Conservation (phyloP, 2,888 invertebrate genomes). For the Eugnorisma glareosa region DNA sequence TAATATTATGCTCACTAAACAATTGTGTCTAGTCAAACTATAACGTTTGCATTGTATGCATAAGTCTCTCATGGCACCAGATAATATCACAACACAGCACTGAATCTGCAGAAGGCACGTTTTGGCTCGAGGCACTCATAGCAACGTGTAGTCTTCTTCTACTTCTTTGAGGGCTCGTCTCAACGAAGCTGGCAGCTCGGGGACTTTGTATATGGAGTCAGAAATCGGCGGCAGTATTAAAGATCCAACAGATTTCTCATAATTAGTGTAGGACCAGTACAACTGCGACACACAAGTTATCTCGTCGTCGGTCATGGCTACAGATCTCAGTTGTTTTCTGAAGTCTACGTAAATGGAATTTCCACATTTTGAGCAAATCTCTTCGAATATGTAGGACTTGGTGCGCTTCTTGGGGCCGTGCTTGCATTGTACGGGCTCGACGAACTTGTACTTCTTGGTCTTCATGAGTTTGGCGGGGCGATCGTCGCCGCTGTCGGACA, state of each 20-base stretch:
- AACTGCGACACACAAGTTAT: constrained; percentile 82
- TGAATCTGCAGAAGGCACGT: constrained; percentile 51
- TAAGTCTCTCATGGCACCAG: constrained; percentile 76
- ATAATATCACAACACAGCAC: constrained; percentile 73
- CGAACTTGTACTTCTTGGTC: constrained; percentile 79
- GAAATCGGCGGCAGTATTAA: constrained; percentile 83
- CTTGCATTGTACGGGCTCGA: constrained; percentile 81
- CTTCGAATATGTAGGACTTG: constrained; percentile 77
- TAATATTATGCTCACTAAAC: constrained; percentile 57
- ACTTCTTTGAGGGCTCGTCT: constrained; percentile 80
- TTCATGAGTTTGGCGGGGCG: constrained; percentile 68
- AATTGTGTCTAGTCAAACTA: constrained; percentile 45
- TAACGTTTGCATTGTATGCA: constrained; percentile 61
- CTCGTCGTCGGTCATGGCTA: constrained; percentile 84
- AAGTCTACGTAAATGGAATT: constrained; percentile 81
- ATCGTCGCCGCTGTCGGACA: constrained; percentile 76
- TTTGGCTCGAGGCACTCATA: constrained; percentile 63
- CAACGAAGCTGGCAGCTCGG: constrained; percentile 81
- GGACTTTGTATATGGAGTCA: constrained; percentile 84
- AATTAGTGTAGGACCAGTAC: constrained; percentile 81
- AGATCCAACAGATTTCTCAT: constrained; percentile 82
- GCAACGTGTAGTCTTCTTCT: constrained; percentile 77
- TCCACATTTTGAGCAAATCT: constrained; percentile 83
- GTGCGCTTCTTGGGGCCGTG: constrained; percentile 73
- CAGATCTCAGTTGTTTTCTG: constrained; percentile 80